Evolutionary conservation across 2,888 invertebrate species (phyloP), one percentile per base, ranked within the genome.

Genomic region (Ectobius pallidus): DNA sequence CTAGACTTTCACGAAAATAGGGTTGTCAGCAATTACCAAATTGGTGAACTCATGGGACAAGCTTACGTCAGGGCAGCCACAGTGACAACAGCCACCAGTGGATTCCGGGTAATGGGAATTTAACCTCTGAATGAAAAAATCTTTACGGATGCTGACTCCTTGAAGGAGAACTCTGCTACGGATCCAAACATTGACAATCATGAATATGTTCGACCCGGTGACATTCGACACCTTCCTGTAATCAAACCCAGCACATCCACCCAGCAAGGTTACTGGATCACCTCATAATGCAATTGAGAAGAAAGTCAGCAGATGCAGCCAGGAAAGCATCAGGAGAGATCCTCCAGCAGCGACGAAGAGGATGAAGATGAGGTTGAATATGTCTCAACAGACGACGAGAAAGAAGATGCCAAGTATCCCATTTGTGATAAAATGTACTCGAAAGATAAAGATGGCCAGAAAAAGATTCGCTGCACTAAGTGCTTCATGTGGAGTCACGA

Each of bases 351-450:
- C 11, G 18, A 52, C 52, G 22, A 22, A 20, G 18, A 18, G 18
- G 18, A 52, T 18, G 52, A 2, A 3, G 52, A 52, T 20, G 52
- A 52, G 22, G 20, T 22, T 18, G 20, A 18, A 1, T 52, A 52
- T 52, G 18, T 52, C 11, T 52, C 52, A 52, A 52, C 52, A 52
- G 52, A 52, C 22, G 52, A 52, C 18, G 52, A 52, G 9, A 18
- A 22, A 20, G 52, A 52, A 20, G 52, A 52, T 2, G 18, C 11
- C 22, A 18, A 52, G 18, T 52, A 18, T 20, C 52, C 52, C 18
- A n/a, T 20, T 9, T 52, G 18, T 18, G 11, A 20, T 18, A 22
- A 22, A 11, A 16, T 52, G 1, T 3, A 20, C 52, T 52, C 52
- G 18, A 18, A 20, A 22, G 52, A 52, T 16, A 52, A 3, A 9